Evolutionary conservation across 92 coral and sea anemone species (phyloP).

Genomic region (Chrysogorgia sp.): DNA sequence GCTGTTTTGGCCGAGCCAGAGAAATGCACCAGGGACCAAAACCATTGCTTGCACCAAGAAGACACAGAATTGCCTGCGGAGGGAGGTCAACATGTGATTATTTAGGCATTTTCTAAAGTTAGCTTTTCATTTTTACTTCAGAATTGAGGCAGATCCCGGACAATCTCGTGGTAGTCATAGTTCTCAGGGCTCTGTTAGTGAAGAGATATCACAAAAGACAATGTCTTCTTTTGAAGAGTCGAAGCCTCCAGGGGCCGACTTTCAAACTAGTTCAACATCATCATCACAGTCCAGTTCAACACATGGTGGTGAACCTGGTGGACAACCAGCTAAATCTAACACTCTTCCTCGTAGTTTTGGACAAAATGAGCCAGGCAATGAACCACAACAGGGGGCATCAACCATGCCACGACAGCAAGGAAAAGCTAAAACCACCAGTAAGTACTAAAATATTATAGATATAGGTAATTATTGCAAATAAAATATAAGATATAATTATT

Average conservation of each 20-base stretch:
- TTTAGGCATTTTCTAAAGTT: neutral
- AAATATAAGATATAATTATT: too few relatives aligned
- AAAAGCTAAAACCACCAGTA: slow-evolving; percentile 76
- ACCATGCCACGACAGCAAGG: slow-evolving; percentile 81
- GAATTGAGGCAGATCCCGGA: slow-evolving; percentile 13
- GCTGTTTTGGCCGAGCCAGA: too few relatives aligned
- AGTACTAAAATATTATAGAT: slow-evolving; percentile 39
- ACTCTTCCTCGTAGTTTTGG: slow-evolving; percentile 63
- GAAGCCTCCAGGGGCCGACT: neutral
- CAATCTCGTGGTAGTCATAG: slow-evolving; percentile 27
- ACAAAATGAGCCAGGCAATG: slow-evolving; percentile 46
- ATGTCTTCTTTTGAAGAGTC: slow-evolving; percentile 9
- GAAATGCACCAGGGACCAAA: too few relatives aligned
- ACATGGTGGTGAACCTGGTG: slow-evolving; percentile 68
- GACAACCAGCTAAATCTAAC: slow-evolving; percentile 72
- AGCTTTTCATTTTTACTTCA: neutral
- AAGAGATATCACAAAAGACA: slow-evolving; percentile 10
- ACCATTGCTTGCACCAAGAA: too few relatives aligned
- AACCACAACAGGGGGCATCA: slow-evolving; percentile 56
- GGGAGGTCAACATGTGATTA: neutral
- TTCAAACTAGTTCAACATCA: slow-evolving; percentile 61
- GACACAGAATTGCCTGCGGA: too few relatives aligned
- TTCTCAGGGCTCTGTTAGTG: slow-evolving; percentile 32
- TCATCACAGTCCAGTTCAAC: slow-evolving; percentile 76
- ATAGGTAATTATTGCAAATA: neutral